phyloP scores from a whole-genome alignment of 2,113 vertebrate genomes.

The Pongo abelii region DNA sequence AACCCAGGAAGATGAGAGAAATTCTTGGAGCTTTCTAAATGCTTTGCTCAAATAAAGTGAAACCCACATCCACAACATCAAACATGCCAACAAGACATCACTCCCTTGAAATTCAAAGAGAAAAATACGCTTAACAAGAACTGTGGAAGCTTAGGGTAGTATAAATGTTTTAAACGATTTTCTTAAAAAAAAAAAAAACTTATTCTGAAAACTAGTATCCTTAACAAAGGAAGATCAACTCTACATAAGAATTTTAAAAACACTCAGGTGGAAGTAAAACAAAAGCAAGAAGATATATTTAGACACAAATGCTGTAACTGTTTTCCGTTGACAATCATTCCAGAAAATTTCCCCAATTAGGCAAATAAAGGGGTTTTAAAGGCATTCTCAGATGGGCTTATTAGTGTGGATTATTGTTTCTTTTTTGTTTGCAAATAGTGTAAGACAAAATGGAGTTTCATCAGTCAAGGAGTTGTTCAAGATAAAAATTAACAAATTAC shows the following conservation, averaged over 20 bases:
- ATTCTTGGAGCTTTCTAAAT: neutral
- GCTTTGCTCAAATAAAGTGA: conserved; percentile 34
- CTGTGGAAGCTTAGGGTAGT: neutral
- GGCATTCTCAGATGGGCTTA: neutral
- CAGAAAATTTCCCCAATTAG: conserved; percentile 35
- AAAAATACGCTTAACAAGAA: conserved; percentile 1
- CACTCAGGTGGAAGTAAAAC: conserved; percentile 31
- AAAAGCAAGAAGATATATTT: conserved; percentile 52
- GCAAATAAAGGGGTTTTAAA: conserved; percentile 31
- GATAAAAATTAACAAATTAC: conserved; percentile 39
- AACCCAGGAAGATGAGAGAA: conserved; percentile 4
- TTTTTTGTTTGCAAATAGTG: conserved; percentile 49
- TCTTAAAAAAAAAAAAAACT: neutral
- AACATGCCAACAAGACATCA: conserved; percentile 3
- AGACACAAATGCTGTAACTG: neutral
- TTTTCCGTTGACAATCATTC: conserved; percentile 49
- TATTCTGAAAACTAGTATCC: neutral
- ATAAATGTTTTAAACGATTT: neutral
- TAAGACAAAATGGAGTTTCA: neutral
- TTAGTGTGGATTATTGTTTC: neutral
- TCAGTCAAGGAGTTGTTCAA: conserved; percentile 19
- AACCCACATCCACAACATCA: conserved; percentile 10
- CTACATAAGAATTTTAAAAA: neutral
- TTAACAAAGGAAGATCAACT: conserved; percentile 50
- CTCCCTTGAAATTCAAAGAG: conserved; percentile 22